A percentile compares a stretch with the other conserved stretches of the same genome.
Evolutionary conservation across 2,797 vertebrate genomes (phyloP).

Genomic region (Molossus molossus): DNA sequence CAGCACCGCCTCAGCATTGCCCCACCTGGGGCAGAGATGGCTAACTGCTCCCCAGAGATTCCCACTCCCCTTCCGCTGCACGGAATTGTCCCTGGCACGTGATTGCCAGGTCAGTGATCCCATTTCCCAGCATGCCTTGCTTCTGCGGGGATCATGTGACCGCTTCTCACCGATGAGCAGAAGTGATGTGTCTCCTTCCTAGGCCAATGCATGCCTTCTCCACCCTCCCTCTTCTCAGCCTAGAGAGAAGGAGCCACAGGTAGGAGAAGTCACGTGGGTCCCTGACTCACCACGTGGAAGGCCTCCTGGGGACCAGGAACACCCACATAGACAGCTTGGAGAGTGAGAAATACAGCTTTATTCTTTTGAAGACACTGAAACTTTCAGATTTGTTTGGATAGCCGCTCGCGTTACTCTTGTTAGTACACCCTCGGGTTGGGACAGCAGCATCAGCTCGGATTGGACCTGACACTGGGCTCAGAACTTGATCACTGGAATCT

Average conservation of each 20-base stretch:
- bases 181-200: background rate
- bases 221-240: background rate
- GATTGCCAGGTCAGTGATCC: background rate
- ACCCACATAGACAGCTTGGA: background rate
- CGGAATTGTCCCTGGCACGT: background rate
- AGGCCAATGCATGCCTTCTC: background rate
- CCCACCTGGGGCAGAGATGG: background rate
- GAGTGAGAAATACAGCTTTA: constrained; percentile 54
- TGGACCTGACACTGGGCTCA: background rate
- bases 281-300: constrained; percentile 41
- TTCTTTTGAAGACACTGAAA: constrained; percentile 42
- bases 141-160: background rate
- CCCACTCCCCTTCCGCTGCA: background rate
- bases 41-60: background rate
- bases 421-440: background rate
- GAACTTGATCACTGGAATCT: background rate
- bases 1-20: background rate
- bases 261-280: background rate
- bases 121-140: background rate
- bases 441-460: accelerated
- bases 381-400: background rate
- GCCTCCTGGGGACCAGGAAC: background rate
- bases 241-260: background rate
- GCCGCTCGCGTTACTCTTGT: background rate
- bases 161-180: background rate